Evolutionary conservation across 37 sponge, comb jelly and placozoan species (phyloP), one percentile per base, ranked within the genome.

Genomic region (Diacarnus erythraeanus): DNA sequence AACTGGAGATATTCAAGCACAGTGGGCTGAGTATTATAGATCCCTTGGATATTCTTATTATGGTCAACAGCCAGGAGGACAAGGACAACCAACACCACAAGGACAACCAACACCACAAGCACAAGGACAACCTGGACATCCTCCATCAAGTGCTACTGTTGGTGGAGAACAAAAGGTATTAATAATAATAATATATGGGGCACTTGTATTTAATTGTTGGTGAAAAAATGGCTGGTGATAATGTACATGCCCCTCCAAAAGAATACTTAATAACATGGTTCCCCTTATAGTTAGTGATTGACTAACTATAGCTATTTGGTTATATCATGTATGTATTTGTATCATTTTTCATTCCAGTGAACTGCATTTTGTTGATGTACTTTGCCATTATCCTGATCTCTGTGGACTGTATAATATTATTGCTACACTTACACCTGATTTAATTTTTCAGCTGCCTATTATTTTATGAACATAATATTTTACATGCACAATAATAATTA

Each of bases 1-100:
- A 37, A 57, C 76, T 1, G 63, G 60, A 25, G 90, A 95, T 59
- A n/a, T 84, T 21, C 85, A 88, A 38, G 86, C 96, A 38, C 96
- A 95, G 79, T 96, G 97, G 97, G 94, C 94, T 0, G 97, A 96
- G 63, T 96, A 96, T 73, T 96, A 94, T 61, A 74, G 96, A 27
- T 90, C 92, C 66, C 38, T 86, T 22, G 89, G 89, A 15, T 88
- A 89, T 54, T 35, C 78, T 22, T 89, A 83, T 59, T 87, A 87
- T 33, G 68, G 57, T 12, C 83, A 77, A 42, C 87, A 78, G 56
- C 73, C 79, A 26, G 87, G 87, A 15, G 77, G 59, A 9, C 69
- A n/a, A n/a, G n/a, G n/a, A n/a, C n/a, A n/a, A n/a, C n/a, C n/a
- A 74, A 38, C 76, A 15, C 29, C 71, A 15, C 38, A 9, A 40